Percentiles rank a stretch among this genome's conserved stretches.
Conservation (phyloP, 2,888 invertebrate genomes). For the Eupithecia pulchellata region DNA sequence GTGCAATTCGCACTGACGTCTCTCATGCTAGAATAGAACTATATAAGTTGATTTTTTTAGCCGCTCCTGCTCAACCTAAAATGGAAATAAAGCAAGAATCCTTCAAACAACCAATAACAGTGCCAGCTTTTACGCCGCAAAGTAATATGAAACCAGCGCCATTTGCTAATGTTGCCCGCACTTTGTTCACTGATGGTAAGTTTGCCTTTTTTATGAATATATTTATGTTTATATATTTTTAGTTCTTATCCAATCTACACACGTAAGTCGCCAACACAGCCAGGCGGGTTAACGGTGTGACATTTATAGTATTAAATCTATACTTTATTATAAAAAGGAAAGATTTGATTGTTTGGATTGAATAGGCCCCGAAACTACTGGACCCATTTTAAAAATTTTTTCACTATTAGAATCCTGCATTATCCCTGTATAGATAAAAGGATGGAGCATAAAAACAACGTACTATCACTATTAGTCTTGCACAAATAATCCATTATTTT, state of each 20-base stretch:
- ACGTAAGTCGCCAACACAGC: neutral
- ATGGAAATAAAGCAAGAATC: constrained; percentile 51
- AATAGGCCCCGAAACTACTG: too few species aligned
- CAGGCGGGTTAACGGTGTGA: too few species aligned
- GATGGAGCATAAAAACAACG: too few species aligned
- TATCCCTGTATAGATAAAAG: too few species aligned
- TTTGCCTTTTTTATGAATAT: neutral
- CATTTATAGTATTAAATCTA: too few species aligned
- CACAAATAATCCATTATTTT: neutral
- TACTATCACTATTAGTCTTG: too few species aligned
- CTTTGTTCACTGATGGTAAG: constrained; percentile 74
- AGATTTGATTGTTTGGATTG: too few species aligned
- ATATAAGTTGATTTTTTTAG: constrained; percentile 14
- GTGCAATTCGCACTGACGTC: neutral
- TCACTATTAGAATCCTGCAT: too few species aligned
- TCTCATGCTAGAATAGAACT: neutral
- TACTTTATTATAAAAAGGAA: too few species aligned
- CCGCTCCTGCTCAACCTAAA: constrained; percentile 33
- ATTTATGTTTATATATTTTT: too few species aligned
- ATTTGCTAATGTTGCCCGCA: constrained; percentile 60
- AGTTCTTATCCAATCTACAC: neutral
- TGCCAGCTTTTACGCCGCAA: constrained; percentile 59
- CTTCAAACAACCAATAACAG: constrained; percentile 48
- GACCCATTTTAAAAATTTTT: too few species aligned
- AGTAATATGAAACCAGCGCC: constrained; percentile 54